Conservation (phyloP, 2,888 invertebrate species). For the Abscondita cerata region DNA sequence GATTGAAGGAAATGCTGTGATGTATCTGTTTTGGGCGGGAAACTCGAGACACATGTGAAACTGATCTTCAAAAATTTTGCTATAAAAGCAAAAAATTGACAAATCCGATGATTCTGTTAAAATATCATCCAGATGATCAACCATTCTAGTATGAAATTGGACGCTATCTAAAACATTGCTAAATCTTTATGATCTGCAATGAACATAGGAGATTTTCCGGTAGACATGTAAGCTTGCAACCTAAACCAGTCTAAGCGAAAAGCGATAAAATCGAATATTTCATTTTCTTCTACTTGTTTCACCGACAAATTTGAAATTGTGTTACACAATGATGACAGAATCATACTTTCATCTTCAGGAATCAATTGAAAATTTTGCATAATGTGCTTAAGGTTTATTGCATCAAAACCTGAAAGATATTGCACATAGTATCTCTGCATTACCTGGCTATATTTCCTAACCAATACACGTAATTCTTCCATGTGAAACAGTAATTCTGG, state of each 20-base stretch:
- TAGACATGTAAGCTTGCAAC: constrained; percentile 91
- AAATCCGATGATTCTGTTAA: constrained; percentile 96
- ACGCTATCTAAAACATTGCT: constrained; percentile 94
- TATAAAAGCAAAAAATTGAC: constrained; percentile 97
- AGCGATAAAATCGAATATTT: constrained; percentile 93
- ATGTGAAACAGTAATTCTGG: constrained; percentile 98
- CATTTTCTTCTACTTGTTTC: constrained; percentile 96
- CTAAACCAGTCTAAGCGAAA: constrained; percentile 97
- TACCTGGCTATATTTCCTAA: constrained; percentile 91
- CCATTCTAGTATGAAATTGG: constrained; percentile 97
- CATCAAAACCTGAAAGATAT: constrained; percentile 95
- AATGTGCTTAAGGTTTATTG: constrained; percentile 85
- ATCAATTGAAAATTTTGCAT: constrained; percentile 83
- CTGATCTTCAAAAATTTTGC: constrained; percentile 95
- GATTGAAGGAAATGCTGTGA: constrained; percentile 96
- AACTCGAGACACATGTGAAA: constrained; percentile 99
- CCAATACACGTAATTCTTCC: constrained; percentile 94
- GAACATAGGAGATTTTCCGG: constrained; percentile 78
- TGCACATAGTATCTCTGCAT: constrained; percentile 98
- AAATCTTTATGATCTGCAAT: constrained; percentile 86
- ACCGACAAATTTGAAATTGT: constrained; percentile 85
- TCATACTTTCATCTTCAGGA: constrained; percentile 95
- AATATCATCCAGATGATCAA: constrained; percentile 97
- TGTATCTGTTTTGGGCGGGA: constrained; percentile 97
- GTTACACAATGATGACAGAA: constrained; percentile 90